Evolutionary conservation across 2,797 vertebrate species (phyloP), one percentile per base, ranked within the genome.

Genomic region (Xyrichtys novacula): DNA sequence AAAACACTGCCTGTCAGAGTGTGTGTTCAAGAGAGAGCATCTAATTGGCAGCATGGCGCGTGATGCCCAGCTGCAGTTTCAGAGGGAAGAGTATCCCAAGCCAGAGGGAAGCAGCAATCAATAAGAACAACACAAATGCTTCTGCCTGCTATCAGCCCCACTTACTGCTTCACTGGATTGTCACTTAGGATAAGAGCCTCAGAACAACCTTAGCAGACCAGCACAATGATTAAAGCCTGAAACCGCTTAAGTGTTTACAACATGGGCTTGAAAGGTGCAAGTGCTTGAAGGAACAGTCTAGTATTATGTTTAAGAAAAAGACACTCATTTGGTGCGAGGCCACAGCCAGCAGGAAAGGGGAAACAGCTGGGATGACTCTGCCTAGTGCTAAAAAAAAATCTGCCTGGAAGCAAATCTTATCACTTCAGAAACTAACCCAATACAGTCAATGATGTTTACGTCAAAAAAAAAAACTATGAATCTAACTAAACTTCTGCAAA

Each of bases 41-140:
- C 58, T 90, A 88, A 90, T 89, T 88, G 81, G 81, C 78, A 83
- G 66, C 71, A 50, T 82, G 78, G 55, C 60, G 80, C 12, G 63
- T 78, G 73, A 81, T 55, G 62, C 76, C 70, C 81, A 78, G 86
- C 76, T 66, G 80, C 84, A 83, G 50, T 32, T 85, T 68, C 58
- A 74, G 65, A 69, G 58, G 56, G 57, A 60, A 75, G 74, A 76
- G 57, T 54, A 62, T 72, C 63, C 71, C 46, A 65, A 82, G 72
- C 56, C n/a, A 11, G 48, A 78, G 75, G 69, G 69, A 76, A 80
- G 64, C 65, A 79, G 61, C 73, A 80, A 87, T 90, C 88, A 61
- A 91, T 91, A 68, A 19, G 53, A 84, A 67, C 65, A 81, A 48
- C 69, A 60, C 64, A 62, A 79, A 62, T 10, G 9, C 65, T 62